Percentiles rank a stretch among this genome's conserved stretches.
Conservation (phyloP, 2,888 invertebrate genomes). For the Calephelis perditalis region DNA sequence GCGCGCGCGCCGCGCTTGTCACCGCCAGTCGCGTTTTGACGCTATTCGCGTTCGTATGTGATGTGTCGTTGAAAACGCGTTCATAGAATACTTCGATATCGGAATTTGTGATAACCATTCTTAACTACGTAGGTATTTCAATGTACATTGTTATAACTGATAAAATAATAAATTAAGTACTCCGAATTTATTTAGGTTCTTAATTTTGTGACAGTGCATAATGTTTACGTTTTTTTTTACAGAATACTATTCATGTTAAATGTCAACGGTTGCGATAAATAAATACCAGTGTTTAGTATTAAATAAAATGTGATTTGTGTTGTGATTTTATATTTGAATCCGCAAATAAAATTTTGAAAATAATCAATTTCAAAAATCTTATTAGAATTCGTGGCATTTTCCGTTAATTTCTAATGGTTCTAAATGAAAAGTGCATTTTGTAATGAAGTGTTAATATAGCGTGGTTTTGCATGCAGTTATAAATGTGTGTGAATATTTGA, state of each 20-base stretch:
- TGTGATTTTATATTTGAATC: neutral
- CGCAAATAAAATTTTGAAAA: neutral
- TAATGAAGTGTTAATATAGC: slow-evolving; percentile 26
- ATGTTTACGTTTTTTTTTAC: slow-evolving; percentile 16
- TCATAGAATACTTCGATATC: slow-evolving; percentile 64
- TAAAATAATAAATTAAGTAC: neutral
- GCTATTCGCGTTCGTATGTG: slow-evolving; percentile 43
- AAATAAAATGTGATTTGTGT: neutral
- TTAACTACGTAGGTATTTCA: slow-evolving; percentile 56
- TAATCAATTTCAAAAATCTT: no score
- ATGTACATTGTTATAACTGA: neutral
- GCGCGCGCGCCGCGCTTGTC: slow-evolving; percentile 64
- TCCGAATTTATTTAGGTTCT: neutral
- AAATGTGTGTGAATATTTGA: slow-evolving; percentile 74
- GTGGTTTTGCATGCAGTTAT: slow-evolving; percentile 54
- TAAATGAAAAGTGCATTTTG: slow-evolving; percentile 20
- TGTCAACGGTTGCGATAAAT: neutral
- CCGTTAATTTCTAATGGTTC: neutral
- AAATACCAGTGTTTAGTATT: slow-evolving; percentile 2
- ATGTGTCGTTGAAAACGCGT: slow-evolving; percentile 42
- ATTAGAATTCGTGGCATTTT: neutral
- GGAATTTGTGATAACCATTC: slow-evolving; percentile 47
- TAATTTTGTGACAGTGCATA: slow-evolving; percentile 11
- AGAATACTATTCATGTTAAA: neutral
- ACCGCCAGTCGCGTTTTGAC: slow-evolving; percentile 63